Evolutionary conservation across 2,888 invertebrate genomes (phyloP), one percentile per base, ranked within the genome.

Genomic region (Disparrhopalites patrizii): DNA sequence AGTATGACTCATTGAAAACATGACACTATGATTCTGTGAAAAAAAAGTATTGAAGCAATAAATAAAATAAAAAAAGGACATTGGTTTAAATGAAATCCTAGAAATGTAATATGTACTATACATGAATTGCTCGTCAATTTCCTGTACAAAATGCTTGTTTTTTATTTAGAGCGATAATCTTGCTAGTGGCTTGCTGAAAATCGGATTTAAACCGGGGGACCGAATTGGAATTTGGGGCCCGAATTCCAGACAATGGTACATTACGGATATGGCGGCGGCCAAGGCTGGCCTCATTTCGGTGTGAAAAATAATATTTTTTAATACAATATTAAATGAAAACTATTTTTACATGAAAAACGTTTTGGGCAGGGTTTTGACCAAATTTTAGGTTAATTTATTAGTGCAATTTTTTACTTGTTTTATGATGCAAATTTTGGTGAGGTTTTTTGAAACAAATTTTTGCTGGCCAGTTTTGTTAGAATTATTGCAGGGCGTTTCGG

Each of bases 221-320:
- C 80, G 87, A 8, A 77, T 94, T 2, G 92, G 88, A 0, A 81
- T 93, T 25, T 91, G 90, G 88, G 85, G 87, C 0, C 90, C 91
- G 0, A 93, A 91, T 79, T 81, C 82, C 38, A 78, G 84, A 52
- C 87, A 91, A 77, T 94, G 93, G 92, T 83, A 87, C 67, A 75
- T 90, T 0, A 80, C 85, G 0, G 85, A 87, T 77, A 80, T 87
- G 77, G 91, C 87, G 0, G 85, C 87, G 1, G 85, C 87, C 0
- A 84, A 89, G 70, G 83, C 85, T 1, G 93, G 92, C 0, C 79
- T 90, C 1, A 81, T 88, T 30, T 79, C 89, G 79, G 90, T 89
- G 78, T 79, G 79, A 69, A 52, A 25, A 31, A 4, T 10, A n/a
- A n/a, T n/a, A n/a, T n/a, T n/a, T n/a, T n/a, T n/a, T n/a, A n/a